phyloP scores from a whole-genome alignment of 2,113 vertebrate genomes.

The Bufo gargarizans region DNA sequence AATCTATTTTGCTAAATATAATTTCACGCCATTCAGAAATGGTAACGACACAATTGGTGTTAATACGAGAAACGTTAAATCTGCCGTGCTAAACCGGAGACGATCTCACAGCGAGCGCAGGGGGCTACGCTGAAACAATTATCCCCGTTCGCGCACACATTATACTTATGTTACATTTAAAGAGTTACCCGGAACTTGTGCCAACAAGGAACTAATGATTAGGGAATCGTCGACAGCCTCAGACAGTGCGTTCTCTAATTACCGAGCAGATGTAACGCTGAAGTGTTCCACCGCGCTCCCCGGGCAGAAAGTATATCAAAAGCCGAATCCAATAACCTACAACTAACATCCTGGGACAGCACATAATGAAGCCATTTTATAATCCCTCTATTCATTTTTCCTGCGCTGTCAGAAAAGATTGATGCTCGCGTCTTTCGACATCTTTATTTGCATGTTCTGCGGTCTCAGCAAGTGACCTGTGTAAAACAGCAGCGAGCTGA shows the following conservation, averaged over 20 bases:
- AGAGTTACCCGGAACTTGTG: not conserved
- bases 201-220: conserved; percentile 21
- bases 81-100: not conserved
- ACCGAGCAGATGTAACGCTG: conserved; percentile 34
- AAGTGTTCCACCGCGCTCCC: conserved; percentile 23
- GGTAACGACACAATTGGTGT: not conserved
- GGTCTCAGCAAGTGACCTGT: conserved; percentile 44
- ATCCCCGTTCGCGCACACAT: not conserved
- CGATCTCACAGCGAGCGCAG: not conserved
- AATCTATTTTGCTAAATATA: not conserved
- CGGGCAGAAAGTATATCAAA: conserved; percentile 23
- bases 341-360: conserved; percentile 25
- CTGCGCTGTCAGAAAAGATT: conserved; percentile 36
- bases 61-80: not conserved
- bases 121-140: not conserved
- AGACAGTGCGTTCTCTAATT: conserved; percentile 42
- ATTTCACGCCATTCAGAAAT: not conserved
- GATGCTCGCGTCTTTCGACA: conserved; percentile 20
- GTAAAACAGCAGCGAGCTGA: conserved; percentile 32
- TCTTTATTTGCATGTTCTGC: conserved; percentile 51
- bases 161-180: conserved; percentile 58
- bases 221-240: not conserved
- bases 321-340: conserved; percentile 1
- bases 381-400: conserved; percentile 36
- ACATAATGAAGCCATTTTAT: conserved; percentile 50